Conservation (phyloP, 2,888 invertebrate genomes). For the Desoria tigrina region DNA sequence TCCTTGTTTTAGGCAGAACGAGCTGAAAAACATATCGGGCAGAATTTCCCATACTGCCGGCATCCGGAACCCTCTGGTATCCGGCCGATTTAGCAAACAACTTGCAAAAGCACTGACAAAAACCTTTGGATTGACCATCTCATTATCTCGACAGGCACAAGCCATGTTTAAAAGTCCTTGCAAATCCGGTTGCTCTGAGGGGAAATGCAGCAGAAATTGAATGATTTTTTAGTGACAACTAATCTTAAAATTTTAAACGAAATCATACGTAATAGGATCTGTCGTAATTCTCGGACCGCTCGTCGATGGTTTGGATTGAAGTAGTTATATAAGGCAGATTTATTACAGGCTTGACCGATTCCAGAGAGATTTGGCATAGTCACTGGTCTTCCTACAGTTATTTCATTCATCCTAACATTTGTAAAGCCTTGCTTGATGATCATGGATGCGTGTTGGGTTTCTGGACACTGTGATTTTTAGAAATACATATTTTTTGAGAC, state of each 20-base stretch:
- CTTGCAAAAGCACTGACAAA: constrained; percentile 79
- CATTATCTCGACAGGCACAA: constrained; percentile 64
- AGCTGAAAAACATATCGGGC: constrained; percentile 70
- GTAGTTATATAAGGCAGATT: constrained; percentile 64
- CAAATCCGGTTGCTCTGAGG: constrained; percentile 67
- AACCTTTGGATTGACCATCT: constrained; percentile 67
- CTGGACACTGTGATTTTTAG: constrained; percentile 12
- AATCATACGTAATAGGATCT: constrained; percentile 67
- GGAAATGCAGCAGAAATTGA: too few species aligned
- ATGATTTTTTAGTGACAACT: too few species aligned
- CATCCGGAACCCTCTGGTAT: constrained; percentile 69
- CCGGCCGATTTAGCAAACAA: constrained; percentile 71
- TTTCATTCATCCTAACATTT: not conserved
- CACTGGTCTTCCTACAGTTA: constrained; percentile 13
- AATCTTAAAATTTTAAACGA: too few species aligned
- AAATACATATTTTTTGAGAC: constrained; percentile 8
- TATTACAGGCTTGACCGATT: constrained; percentile 32
- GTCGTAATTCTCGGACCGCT: constrained; percentile 70
- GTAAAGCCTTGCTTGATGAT: constrained; percentile 17
- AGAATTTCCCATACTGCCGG: constrained; percentile 76
- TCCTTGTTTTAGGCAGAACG: constrained; percentile 29
- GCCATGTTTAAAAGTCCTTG: constrained; percentile 72
- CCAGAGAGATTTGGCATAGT: constrained; percentile 21
- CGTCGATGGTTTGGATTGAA: constrained; percentile 72
- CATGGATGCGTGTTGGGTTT: constrained; percentile 20